These are phyloP conservation scores for Oryzias dopingdopingensis DNA, from an alignment of 2,797 vertebrate species.

Conservation along the genomic window DNA sequence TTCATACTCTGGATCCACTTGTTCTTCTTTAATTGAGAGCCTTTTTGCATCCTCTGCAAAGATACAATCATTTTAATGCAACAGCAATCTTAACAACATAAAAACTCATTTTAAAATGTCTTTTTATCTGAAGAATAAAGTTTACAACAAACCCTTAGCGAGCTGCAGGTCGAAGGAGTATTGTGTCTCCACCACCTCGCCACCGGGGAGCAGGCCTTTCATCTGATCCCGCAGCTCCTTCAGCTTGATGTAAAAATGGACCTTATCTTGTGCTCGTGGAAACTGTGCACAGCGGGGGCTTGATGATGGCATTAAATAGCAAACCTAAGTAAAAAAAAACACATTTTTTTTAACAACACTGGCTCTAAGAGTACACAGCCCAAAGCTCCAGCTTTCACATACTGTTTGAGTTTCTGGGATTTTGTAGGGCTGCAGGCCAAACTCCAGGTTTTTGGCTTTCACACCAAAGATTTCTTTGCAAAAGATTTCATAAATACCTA, in stretches of 20 bases:
- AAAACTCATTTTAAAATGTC: background rate
- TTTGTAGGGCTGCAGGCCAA: conserved; percentile 95
- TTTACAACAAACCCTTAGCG: conserved; percentile 84
- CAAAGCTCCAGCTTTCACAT: conserved; percentile 30
- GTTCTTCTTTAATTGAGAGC: conserved; percentile 94
- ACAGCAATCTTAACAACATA: too few species aligned
- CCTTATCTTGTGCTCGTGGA: conserved; percentile 96
- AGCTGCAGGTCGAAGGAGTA: conserved; percentile 89
- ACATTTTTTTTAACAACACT: too few species aligned
- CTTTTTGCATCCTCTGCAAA: conserved; percentile 92
- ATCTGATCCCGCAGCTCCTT: conserved; percentile 92
- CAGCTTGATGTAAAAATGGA: conserved; percentile 97
- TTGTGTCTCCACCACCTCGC: conserved; percentile 80
- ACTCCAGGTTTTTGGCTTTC: conserved; percentile 95
- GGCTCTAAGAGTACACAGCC: background rate
- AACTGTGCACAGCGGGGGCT: conserved; percentile 98
- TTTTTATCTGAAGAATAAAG: too few species aligned
- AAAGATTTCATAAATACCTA: conserved; percentile 99
- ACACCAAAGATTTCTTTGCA: conserved; percentile 97
- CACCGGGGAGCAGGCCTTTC: conserved; percentile 73
- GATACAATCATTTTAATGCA: conserved; percentile 5
- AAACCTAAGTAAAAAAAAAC: conserved; percentile 74
- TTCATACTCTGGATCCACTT: conserved; percentile 94
- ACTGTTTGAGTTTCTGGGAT: conserved; percentile 96
- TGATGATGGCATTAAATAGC: conserved; percentile 96